A percentile compares a stretch with the other conserved stretches of the same genome.
These are phyloP conservation scores for Octonoba sinensis DNA, from an alignment of 2,888 invertebrate species.

Conservation along the genomic window DNA sequence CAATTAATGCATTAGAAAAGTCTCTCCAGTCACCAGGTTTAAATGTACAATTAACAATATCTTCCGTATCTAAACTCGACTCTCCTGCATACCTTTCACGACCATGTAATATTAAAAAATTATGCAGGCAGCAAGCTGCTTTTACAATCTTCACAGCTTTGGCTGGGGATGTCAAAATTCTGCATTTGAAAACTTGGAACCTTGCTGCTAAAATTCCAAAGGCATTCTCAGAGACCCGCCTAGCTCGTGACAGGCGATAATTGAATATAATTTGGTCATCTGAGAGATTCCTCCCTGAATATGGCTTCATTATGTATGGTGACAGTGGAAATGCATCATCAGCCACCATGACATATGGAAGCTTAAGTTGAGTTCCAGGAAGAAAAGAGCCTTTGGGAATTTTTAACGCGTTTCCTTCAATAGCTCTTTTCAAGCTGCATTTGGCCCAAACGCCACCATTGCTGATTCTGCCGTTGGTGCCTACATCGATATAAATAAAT, in stretches of 20 bases:
- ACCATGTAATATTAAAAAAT: slow-evolving; percentile 4
- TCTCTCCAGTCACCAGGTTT: too few relatives aligned
- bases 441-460: slow-evolving; percentile 8
- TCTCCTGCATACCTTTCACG: too few relatives aligned
- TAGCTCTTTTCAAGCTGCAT: background rate
- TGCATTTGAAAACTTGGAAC: background rate
- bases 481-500: slow-evolving; percentile 16
- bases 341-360: slow-evolving; percentile 13
- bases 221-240: slow-evolving; percentile 1
- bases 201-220: slow-evolving; percentile 4
- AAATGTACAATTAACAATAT: too few relatives aligned
- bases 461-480: slow-evolving; percentile 18
- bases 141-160: background rate
- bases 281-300: background rate
- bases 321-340: slow-evolving; percentile 25
- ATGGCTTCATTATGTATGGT: background rate
- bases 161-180: background rate
- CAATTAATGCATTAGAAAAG: too few relatives aligned
- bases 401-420: background rate
- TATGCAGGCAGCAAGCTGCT: background rate
- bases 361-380: background rate
- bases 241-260: slow-evolving; percentile 2
- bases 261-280: background rate
- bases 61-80: too few relatives aligned
- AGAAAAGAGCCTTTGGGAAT: background rate